Evolutionary conservation across 2,797 vertebrate genomes (phyloP), one percentile per base, ranked within the genome.

Genomic region (Coracias cyanogaster): DNA sequence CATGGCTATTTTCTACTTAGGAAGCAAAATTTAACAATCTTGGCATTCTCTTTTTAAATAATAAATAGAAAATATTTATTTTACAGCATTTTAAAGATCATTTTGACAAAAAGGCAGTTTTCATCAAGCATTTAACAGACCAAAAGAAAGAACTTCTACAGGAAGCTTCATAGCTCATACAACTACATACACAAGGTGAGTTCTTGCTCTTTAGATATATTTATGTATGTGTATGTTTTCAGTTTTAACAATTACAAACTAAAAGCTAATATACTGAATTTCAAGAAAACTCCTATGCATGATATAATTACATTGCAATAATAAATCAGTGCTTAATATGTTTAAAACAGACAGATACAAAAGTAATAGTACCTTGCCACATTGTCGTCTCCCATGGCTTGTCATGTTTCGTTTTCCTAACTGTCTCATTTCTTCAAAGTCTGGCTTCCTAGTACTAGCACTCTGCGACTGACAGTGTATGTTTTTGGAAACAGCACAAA

Each of bases 61-160:
- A 97, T 98, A 97, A 98, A 98, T 99, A 99, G 96, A 99, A 99
- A 98, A 99, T 98, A 97, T 97, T 99, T 99, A 99, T 99, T 99
- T 98, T 99, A 99, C 98, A 99, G 98, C 98, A 97, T 98, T 97
- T 98, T 98, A 95, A 97, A 98, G 96, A 98, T 98, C 98, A 98
- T 98, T 98, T 97, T 98, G 96, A 98, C 98, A 98, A 98, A 98
- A 99, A 97, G 93, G 94, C 91, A 95, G 73, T 97, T 97, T 98
- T 35, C 91, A 94, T 96, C 92, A 89, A 97, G 95, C 95, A 82
- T 96, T 76, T 94, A 88, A 96, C 93, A 92, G 92, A 93, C 78
- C 94, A 93, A 97, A 97, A 70, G 52, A 92, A 98, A 96, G 88
- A 97, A 96, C 95, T 82, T 97, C 94, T 96, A 97, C 97, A 97